Conservation (phyloP, 2,888 invertebrate species). For the Drosophila greeni region DNA sequence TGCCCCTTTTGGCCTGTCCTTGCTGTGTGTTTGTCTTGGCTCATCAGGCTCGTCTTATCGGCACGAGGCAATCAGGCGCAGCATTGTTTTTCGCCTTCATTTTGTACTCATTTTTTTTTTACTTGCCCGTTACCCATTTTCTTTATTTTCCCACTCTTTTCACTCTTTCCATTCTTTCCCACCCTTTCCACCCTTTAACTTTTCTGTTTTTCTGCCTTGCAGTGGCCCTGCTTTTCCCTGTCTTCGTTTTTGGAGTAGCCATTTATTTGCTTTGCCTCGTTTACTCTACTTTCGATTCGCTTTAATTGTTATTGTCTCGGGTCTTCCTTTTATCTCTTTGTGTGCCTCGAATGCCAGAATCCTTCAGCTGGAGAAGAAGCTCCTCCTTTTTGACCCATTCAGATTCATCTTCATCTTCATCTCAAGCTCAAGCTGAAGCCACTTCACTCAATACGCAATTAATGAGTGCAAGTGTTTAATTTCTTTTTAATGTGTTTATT, state of each 20-base stretch:
- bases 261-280: conserved; percentile 11
- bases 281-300: conserved; percentile 26
- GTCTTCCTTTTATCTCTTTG: not conserved
- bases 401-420: conserved; percentile 5
- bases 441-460: conserved; percentile 57
- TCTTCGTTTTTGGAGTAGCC: conserved; percentile 6
- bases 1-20: conserved; percentile 4
- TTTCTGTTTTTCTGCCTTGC: conserved; percentile 1
- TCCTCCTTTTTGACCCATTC: not conserved
- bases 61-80: conserved; percentile 55
- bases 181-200: conserved; percentile 18
- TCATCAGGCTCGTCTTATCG: conserved; percentile 53
- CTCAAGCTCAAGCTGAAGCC: conserved; percentile 23
- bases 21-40: conserved; percentile 41
- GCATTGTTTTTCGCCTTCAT: conserved; percentile 61
- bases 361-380: not conserved
- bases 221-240: not conserved
- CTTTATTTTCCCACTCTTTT: conserved; percentile 14
- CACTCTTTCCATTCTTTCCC: too few relatives aligned
- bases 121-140: not conserved
- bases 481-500: conserved; percentile 68
- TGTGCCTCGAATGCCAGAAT: not conserved
- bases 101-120: conserved; percentile 15
- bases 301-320: conserved; percentile 26
- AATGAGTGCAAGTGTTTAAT: conserved; percentile 62